Evolutionary conservation across 2,113 vertebrate species (phyloP), one percentile per base, ranked within the genome.

Genomic region (Serinus canaria): DNA sequence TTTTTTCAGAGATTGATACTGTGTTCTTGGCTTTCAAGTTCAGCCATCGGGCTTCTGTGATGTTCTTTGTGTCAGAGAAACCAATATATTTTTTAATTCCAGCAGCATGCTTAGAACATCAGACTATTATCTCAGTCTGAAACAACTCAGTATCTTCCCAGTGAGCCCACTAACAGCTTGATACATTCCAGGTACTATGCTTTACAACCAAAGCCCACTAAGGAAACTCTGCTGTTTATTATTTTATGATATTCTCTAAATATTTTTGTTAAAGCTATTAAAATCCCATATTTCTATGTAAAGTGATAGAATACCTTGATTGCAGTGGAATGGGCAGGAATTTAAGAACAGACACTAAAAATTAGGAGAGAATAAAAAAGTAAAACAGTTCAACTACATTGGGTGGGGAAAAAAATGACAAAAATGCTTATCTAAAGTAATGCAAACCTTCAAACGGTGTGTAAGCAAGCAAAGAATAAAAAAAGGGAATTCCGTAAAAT

Each of bases 391-490:
- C 16, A 41, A 33, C 4, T 87, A 84, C 37, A 43, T 1, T 23
- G 9, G 13, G 12, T 46, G 44, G 4, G 0, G 11, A 39, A 60
- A 50, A 59, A 43, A 20, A 10, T 2, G 2, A 10, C 5, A 70
- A 69, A 74, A 82, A 78, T 44, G 1, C 2, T 0, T 50, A 27
- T 27, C 5, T 68, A 44, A 84, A 58, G 10, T 46, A 70, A 67
- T 28, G 13, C 12, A 76, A 85, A 60, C 8, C 11, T 44, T 89
- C 22, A 56, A 73, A 90, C 77, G 4, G 20, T 15, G 11, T 56
- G 18, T 84, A 84, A 91, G 33, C 19, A 83, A 87, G 37, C 5
- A 73, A 91, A 74, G 33, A 20, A 33, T 23, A 22, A 59, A 77
- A 49, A 55, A 46, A 46, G 3, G 3, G 30, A 85, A 53, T n/a